Evolutionary conservation across 2,888 invertebrate species (phyloP).

Genomic region (Timema podura): DNA sequence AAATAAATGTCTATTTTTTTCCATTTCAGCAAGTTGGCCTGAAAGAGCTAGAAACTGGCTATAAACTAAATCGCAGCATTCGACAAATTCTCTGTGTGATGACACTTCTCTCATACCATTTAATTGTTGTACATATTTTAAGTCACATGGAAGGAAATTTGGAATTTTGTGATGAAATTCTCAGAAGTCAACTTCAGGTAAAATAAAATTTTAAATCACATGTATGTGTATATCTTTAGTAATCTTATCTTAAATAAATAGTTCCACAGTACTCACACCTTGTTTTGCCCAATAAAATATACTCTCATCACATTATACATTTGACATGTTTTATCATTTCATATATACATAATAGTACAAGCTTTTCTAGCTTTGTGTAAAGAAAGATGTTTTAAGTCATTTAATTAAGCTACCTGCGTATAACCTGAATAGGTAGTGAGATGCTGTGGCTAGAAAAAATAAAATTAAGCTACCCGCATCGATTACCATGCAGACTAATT

Average conservation of each 20-base stretch:
- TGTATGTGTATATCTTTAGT: background rate
- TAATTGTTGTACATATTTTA: conserved; percentile 77
- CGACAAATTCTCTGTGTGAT: conserved; percentile 83
- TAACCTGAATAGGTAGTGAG: no score
- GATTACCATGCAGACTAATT: no score
- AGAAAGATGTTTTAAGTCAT: no score
- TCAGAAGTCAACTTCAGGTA: conserved; percentile 66
- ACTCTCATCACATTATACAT: no score
- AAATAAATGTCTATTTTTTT: background rate
- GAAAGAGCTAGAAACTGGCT: conserved; percentile 67
- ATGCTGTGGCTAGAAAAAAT: no score
- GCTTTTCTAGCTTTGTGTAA: no score
- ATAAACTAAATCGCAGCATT: conserved; percentile 65
- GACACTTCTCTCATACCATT: conserved; percentile 79
- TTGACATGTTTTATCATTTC: no score
- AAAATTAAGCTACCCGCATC: no score
- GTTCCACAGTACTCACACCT: no score
- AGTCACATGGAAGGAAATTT: conserved; percentile 79
- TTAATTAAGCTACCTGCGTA: no score
- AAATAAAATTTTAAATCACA: conserved; percentile 23
- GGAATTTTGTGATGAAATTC: conserved; percentile 66
- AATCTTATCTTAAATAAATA: background rate
- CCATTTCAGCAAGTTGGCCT: conserved; percentile 63
- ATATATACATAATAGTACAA: no score
- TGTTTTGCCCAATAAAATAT: no score